phyloP scores from a whole-genome alignment of 1,140 invertebrate species.

The Nephila pilipes region DNA sequence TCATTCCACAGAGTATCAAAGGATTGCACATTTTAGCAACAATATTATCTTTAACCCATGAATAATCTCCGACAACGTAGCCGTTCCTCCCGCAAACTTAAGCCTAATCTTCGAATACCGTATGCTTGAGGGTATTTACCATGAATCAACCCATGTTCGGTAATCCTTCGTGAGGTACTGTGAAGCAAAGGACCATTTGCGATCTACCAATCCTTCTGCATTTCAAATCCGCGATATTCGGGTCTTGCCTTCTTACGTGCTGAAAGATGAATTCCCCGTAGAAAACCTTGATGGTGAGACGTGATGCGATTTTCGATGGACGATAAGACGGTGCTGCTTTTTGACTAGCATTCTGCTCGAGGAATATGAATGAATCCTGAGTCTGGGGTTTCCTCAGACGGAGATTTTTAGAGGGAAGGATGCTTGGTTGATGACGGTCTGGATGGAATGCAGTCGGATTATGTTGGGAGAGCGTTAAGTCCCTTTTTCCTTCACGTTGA shows the following conservation, averaged over 20 bases:
- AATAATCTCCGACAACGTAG: neutral
- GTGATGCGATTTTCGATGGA: constrained; percentile 44
- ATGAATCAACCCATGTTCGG: neutral
- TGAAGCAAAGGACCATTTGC: constrained; percentile 13
- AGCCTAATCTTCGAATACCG: constrained; percentile 16
- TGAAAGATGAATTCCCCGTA: neutral
- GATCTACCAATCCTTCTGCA: constrained; percentile 2
- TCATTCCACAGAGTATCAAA: no score
- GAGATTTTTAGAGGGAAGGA: neutral
- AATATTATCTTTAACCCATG: neutral
- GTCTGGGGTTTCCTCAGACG: constrained; percentile 18
- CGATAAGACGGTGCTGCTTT: constrained; percentile 2
- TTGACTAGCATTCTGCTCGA: neutral
- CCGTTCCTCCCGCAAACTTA: neutral
- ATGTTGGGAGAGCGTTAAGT: neutral
- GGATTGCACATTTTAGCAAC: neutral
- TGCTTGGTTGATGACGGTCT: neutral
- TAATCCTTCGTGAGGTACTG: neutral
- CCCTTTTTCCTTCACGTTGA: neutral
- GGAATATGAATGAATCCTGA: constrained; percentile 22
- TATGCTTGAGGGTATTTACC: neutral
- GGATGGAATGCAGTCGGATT: constrained; percentile 18
- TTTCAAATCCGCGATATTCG: constrained; percentile 30
- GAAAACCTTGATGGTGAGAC: constrained; percentile 47
- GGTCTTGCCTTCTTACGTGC: no score